Conservation (phyloP, 1,140 invertebrate genomes). For the Rhopalosiphum padi region DNA sequence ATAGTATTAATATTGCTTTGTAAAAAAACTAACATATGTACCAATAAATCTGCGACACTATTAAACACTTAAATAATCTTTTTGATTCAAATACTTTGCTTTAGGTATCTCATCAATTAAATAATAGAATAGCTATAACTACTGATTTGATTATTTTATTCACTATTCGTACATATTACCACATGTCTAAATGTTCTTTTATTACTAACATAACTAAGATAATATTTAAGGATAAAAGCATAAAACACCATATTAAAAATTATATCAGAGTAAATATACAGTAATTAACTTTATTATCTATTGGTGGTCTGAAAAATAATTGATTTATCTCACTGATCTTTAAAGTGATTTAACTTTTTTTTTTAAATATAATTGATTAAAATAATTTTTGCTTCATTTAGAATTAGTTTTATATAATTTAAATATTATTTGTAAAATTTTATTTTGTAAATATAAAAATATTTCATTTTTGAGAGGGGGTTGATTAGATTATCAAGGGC, state of each 20-base stretch:
- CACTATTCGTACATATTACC: no score
- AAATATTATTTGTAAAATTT: no score
- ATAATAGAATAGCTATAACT: no score
- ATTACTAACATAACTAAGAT: background rate
- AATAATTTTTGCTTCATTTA: no score
- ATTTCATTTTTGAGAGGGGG: no score
- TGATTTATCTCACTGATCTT: background rate
- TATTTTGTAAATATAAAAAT: no score
- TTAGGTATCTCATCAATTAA: no score
- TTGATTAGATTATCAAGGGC: no score
- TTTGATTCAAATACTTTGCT: background rate
- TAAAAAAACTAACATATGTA: background rate
- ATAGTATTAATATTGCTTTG: background rate
- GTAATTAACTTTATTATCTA: background rate
- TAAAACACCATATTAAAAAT: background rate
- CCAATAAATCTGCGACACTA: background rate
- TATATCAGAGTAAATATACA: no score
- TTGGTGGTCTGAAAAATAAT: background rate
- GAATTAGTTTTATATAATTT: no score
- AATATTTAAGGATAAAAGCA: background rate
- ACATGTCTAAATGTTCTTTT: no score
- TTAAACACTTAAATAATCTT: background rate
- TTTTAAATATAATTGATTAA: background rate
- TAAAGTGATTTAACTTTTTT: background rate
- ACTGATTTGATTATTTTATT: no score